phyloP scores from a whole-genome alignment of 2,113 vertebrate species.

The Thamnaconus septentrionalis region DNA sequence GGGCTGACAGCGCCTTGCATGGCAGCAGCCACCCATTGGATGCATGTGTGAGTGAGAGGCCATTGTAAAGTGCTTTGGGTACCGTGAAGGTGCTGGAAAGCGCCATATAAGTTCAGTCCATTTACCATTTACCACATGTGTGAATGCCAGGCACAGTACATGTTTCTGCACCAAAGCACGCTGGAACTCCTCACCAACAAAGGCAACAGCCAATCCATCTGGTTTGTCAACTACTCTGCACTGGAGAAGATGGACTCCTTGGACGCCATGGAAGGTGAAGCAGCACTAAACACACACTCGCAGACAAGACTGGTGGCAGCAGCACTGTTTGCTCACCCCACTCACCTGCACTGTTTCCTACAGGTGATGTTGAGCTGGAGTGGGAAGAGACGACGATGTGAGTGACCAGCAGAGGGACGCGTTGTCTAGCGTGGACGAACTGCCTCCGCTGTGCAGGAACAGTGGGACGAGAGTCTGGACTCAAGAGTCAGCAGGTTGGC shows the following conservation, averaged over 20 bases:
- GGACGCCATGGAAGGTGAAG: conserved; percentile 97
- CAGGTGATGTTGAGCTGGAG: conserved; percentile 96
- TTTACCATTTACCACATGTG: not conserved
- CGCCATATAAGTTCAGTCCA: not conserved
- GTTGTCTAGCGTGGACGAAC: conserved; percentile 4
- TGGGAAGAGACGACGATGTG: conserved; percentile 99
- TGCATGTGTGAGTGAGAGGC: not conserved
- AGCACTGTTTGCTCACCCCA: conserved; percentile 9
- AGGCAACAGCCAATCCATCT: conserved; percentile 89
- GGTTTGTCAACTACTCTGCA: conserved; percentile 96
- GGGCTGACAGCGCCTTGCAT: not conserved
- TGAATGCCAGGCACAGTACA: conserved; percentile 89
- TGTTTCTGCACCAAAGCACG: conserved; percentile 95
- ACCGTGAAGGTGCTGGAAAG: not conserved
- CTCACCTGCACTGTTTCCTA: conserved; percentile 43
- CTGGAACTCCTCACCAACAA: conserved; percentile 90
- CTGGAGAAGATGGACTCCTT: conserved; percentile 98
- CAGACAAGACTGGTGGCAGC: not conserved
- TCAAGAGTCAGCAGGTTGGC: conserved; percentile 19
- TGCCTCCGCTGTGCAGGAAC: not conserved
- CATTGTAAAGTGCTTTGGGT: not conserved
- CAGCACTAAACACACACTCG: conserved; percentile 17
- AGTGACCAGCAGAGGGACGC: conserved; percentile 44
- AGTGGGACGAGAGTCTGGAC: conserved; percentile 9
- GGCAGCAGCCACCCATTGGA: not conserved